Percentiles rank a stretch among this genome's conserved stretches.
Conservation (phyloP, 2,888 invertebrate species). For the Calameuta idolon region DNA sequence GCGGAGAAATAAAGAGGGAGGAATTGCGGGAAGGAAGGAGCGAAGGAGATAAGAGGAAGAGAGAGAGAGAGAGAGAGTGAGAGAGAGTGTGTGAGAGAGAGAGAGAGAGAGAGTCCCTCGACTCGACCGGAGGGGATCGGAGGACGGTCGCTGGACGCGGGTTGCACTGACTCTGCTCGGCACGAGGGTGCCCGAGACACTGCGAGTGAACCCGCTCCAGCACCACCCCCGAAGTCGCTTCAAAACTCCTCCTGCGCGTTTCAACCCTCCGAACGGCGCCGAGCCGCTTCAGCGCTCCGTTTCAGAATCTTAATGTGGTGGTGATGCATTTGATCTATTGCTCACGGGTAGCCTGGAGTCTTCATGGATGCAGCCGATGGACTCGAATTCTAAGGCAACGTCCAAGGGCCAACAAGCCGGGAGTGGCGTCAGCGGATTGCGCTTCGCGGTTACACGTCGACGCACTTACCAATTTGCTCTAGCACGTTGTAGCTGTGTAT, state of each 20-base stretch:
- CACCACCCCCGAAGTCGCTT: conserved; percentile 1
- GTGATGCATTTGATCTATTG: background rate
- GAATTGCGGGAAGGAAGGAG: background rate
- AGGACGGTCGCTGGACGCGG: conserved; percentile 19
- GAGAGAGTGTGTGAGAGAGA: background rate
- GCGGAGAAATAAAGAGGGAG: conserved; percentile 26
- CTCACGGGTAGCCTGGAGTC: background rate
- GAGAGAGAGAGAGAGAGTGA: conserved; percentile 9
- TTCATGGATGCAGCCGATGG: background rate
- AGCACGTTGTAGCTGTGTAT: background rate
- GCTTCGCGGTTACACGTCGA: background rate
- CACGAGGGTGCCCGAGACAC: conserved; percentile 53
- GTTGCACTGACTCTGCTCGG: conserved; percentile 38
- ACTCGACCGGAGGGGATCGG: conserved; percentile 39
- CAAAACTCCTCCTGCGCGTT: conserved; percentile 8
- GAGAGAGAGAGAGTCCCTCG: conserved; percentile 22
- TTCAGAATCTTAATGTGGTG: background rate
- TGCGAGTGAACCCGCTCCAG: conserved; percentile 21
- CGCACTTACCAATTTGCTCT: background rate
- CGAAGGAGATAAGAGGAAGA: conserved; percentile 18
- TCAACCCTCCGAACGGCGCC: conserved; percentile 3
- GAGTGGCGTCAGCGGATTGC: background rate
- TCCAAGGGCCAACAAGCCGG: background rate
- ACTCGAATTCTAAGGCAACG: background rate
- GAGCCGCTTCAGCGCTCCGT: background rate